Evolutionary conservation across 2,113 vertebrate genomes (phyloP), one percentile per base, ranked within the genome.

Genomic region (Pogona vitticeps): DNA sequence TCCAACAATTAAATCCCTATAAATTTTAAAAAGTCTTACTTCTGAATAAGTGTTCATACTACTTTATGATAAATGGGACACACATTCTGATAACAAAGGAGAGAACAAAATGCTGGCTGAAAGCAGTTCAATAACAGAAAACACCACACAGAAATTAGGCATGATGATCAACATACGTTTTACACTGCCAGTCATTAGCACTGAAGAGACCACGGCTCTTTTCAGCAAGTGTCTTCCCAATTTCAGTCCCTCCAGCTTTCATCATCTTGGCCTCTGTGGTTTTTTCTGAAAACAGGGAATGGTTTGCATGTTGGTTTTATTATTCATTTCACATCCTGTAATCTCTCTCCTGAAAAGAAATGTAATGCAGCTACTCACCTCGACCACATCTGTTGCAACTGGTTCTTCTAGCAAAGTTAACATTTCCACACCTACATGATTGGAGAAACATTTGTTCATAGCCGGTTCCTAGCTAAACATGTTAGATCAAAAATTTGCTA

Each of bases 141-240:
- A 10, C 9, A 2, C 33, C 42, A n/a, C 31, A 52, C 46, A 31
- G 15, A 86, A 80, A 73, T 31, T 73, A 46, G 33, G 46, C 33
- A 61, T 85, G 6, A 7, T 8, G 2, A 70, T 17, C 17, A 4
- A 93, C 97, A 0, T 96, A 99, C 98, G 98, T 99, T 97, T 99
- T 99, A 93, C 99, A 99, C 75, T 99, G 99, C 99, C 98, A 99
- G 89, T 99, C 99, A 72, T 99, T 99, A 26, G 98, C 98, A 85
- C 98, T 99, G 95, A 99, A 99, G 42, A 99, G 98, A 78, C 99
- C 99, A 78, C 98, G 97, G 81, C 98, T 99, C 93, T 99, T 99
- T 91, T 99, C 98, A 7, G 98, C 99, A 26, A 99, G 97, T 0
- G 99, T 99, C 96, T 99, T 99, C 21, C 98, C 99, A 87, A 99